Base-by-base conservation (phyloP, 2,888 invertebrate genomes). In the Cylindroiulus punctatus region DNA sequence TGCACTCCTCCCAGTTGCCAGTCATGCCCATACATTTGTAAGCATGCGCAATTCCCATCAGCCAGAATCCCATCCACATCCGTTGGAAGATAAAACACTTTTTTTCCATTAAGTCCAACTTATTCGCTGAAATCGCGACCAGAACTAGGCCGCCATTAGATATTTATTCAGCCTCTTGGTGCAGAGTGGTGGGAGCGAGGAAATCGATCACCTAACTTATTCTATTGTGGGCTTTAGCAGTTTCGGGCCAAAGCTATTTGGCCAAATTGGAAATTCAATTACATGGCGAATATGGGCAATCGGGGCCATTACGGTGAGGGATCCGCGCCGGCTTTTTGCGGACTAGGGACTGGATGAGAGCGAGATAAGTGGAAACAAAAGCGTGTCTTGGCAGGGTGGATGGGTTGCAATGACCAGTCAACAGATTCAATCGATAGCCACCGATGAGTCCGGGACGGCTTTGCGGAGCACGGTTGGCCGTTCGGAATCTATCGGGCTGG, bases 251-350 rank as follows among this genome's bases (percentile, higher is more conserved):
- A n/a, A 52, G 52, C 52, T n/a, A 52, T 52, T 52, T 52, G 52
- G 52, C 52, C n/a, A 52, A 52, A 52, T 52, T 52, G 52, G 52
- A 52, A 52, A 52, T 52, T 52, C 52, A 52, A 52, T 52, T 52
- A 52, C 52, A 52, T n/a, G 52, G 52, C 52, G 52, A 52, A 52
- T 52, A 52, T 52, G 10, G 52, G 52, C 52, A 52, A 52, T 19
- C 52, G 52, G n/a, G 52, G 52, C 52, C 52, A 52, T 52, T 52
- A 52, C 52, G 52, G n/a, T 12, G 52, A 17, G n/a, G 5, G 44
- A 14, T 12, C n/a, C 5, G n/a, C 14, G 4, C n/a, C n/a, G 52
- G 52, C 36, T 36, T 36, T 52, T 14, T 14, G n/a, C 52, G n/a
- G 19, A 52, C 52, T 8, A 19, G 52, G 52, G 44, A 3, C 19